Base-by-base conservation (phyloP, 92 coral and sea anemone species). In the Epizoanthus ramosus region DNA sequence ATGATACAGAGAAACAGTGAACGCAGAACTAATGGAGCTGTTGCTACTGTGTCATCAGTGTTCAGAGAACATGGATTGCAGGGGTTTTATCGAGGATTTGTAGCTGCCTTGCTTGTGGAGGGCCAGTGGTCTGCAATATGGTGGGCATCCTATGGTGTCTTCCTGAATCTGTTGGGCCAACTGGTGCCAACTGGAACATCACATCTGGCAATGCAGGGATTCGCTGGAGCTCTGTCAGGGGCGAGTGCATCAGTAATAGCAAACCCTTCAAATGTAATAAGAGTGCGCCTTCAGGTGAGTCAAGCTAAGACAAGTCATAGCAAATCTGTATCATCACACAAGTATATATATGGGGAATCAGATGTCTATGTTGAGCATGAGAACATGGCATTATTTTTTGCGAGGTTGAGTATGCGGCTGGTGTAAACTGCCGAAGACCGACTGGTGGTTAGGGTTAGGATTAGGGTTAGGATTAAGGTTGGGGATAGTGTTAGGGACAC, bases 121-220 rank as follows among this genome's bases (percentile, higher is more conserved):
- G 92, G 94, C n/a, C 85, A 87, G 3, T 85, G 87, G 37, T 87
- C 93, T 81, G 96, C 91, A 54, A 80, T 83, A 2, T 92, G 96
- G 96, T 92, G 96, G 96, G 93, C 93, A 1, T 71, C 96, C 0
- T 92, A 92, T 85, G 90, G 93, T 18, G 31, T 70, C 50, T 92
- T 72, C 83, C 79, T 92, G 43, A 90, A 86, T 25, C 8, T 87
- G 71, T 75, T 92, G 21, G 92, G 93, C 15, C 75, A 83, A 24
- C 14, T 90, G 81, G 96, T 82, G 8, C 96, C 96, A 35, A 83
- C 65, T 63, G 96, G 96, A 24, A 92, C 91, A 14, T 70, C 93
- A 21, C 93, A 88, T 68, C 75, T 92, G 37, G 79, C 89, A 31
- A 89, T 92, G 31, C 93, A 92, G 79, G 93, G 92, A 5, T 43